Base-by-base conservation (phyloP, 2,113 vertebrate genomes). In the Zingel zingel region DNA sequence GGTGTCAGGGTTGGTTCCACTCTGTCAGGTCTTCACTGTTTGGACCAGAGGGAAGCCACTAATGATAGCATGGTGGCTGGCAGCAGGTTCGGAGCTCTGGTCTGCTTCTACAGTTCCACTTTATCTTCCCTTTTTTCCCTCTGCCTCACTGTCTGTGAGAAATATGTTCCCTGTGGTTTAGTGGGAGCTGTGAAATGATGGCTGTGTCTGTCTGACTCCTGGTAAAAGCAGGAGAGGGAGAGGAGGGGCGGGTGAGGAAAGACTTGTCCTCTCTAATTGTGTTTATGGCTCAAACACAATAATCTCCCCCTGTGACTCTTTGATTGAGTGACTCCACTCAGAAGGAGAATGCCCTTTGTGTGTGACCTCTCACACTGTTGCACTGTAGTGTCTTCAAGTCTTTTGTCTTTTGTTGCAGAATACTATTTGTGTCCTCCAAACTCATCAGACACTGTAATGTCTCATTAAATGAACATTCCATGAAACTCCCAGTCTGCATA, bases 121-220 rank as follows among this genome's bases (percentile, higher is more conserved):
- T 61, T 69, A 82, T 88, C 85, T 78, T 74, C 66, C 53, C 67
- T 33, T 72, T 79, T 75, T 56, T 56, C 48, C 56, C 33, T 79
- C 70, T 77, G 61, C 85, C 82, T 86, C 56, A 14, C 39, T 66
- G 87, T 88, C 87, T 92, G 90, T 89, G 85, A 88, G 90, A 91
- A 93, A 88, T 84, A 79, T 84, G 86, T 85, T 90, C 89, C 87
- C 83, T 91, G 91, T 89, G 90, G 89, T 93, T 93, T 87, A 73
- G 79, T 82, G 87, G 88, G 88, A 92, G 84, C 87, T 93, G 88
- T 89, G 90, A 92, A 90, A 85, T 84, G 87, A 94, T 51, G 76
- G 82, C 89, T 78, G 88, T 79, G 88, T 79, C 91, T 88, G 84
- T 90, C 84, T 87, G 84, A 74, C 65, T 83, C 14, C 74, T 69